Evolutionary conservation across 1,140 invertebrate species (phyloP).

Genomic region (Latrodectus geometricus): DNA sequence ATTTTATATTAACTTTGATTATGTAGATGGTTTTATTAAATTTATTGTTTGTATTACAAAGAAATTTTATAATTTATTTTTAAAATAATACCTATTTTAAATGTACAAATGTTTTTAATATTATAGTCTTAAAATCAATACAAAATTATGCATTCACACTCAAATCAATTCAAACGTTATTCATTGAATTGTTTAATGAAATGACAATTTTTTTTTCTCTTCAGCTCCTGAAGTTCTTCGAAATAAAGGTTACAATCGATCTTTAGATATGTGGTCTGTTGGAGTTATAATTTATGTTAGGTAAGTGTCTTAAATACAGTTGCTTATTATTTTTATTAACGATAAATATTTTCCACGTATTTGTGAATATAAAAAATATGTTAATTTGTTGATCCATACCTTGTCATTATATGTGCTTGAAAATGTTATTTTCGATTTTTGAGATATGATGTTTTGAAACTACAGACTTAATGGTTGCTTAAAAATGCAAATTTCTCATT

Average conservation of each 20-base stretch:
- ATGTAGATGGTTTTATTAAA: too few relatives aligned
- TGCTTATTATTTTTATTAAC: too few relatives aligned
- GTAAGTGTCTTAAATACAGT: conserved; percentile 65
- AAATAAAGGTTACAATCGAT: conserved; percentile 98
- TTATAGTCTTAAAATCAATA: not conserved
- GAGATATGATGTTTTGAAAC: too few relatives aligned
- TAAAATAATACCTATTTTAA: not conserved
- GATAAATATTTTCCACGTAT: too few relatives aligned
- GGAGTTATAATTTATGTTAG: conserved; percentile 96
- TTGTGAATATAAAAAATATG: too few relatives aligned
- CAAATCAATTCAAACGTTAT: not conserved
- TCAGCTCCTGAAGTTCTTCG: conserved; percentile 96
- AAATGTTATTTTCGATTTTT: too few relatives aligned
- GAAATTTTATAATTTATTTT: not conserved
- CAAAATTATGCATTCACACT: not conserved
- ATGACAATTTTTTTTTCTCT: conserved; percentile 30
- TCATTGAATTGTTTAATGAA: conserved; percentile 2
- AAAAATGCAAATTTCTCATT: too few relatives aligned
- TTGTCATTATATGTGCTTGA: too few relatives aligned
- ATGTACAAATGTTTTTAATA: not conserved
- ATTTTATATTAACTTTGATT: too few relatives aligned
- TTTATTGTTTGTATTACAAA: too few relatives aligned
- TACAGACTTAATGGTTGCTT: too few relatives aligned
- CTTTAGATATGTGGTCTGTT: conserved; percentile 99
- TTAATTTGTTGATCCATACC: too few relatives aligned